Percentiles rank a stretch among this genome's conserved stretches.
Conservation (phyloP, 2,797 vertebrate species). For the Malurus leucopterus region DNA sequence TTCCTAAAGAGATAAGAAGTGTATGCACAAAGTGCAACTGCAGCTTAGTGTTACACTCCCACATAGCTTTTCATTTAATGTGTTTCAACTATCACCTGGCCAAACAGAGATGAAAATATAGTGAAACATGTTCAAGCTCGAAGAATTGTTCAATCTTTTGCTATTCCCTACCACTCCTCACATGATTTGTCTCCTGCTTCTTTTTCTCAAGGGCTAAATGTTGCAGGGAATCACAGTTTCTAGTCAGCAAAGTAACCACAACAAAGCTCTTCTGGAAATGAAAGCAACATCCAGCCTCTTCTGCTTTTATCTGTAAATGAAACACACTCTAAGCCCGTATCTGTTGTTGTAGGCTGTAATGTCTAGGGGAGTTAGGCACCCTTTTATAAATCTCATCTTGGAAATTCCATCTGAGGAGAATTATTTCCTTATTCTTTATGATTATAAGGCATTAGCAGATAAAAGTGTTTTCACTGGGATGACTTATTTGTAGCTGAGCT, state of each 20-base stretch:
- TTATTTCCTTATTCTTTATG: slow-evolving; percentile 45
- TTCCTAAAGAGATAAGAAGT: slow-evolving; percentile 57
- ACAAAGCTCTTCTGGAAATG: slow-evolving; percentile 49
- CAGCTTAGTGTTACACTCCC: slow-evolving; percentile 29
- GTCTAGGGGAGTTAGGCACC: slow-evolving; percentile 26
- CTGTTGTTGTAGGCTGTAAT: slow-evolving; percentile 23
- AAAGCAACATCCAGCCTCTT: slow-evolving; percentile 39
- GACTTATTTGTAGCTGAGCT: slow-evolving; percentile 20
- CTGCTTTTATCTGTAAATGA: slow-evolving; percentile 47
- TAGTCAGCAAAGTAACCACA: slow-evolving; percentile 35
- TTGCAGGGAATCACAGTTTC: slow-evolving; percentile 36
- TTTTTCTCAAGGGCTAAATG: slow-evolving; percentile 41
- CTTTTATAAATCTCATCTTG: slow-evolving; percentile 12
- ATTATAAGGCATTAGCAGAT: slow-evolving; percentile 26
- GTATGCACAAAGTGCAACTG: slow-evolving; percentile 22
- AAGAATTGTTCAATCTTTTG: slow-evolving; percentile 35
- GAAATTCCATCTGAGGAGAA: slow-evolving; percentile 14
- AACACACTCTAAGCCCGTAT: slow-evolving; percentile 9
- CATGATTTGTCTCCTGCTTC: slow-evolving; percentile 36
- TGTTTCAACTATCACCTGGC: slow-evolving; percentile 35
- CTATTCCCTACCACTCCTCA: slow-evolving; percentile 43
- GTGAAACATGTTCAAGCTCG: slow-evolving; percentile 35
- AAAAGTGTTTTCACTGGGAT: slow-evolving; percentile 9
- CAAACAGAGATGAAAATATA: slow-evolving; percentile 43
- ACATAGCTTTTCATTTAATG: slow-evolving; percentile 48